Conservation (phyloP, 2,888 invertebrate species). For the Linyphia triangularis region DNA sequence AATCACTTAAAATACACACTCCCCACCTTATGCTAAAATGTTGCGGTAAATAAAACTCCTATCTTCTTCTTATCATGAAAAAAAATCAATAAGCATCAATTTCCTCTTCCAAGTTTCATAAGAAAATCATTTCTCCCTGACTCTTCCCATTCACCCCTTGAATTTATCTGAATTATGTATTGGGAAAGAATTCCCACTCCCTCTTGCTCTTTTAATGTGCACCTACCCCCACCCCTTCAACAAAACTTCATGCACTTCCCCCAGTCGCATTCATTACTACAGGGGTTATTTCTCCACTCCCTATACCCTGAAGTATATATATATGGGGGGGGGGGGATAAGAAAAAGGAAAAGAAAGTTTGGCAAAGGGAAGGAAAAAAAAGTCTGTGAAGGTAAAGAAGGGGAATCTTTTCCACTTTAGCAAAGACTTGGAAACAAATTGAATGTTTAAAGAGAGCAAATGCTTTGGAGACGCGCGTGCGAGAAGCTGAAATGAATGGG, state of each 20-base stretch:
- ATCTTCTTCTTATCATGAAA: background rate
- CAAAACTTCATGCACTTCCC: slow-evolving; percentile 31
- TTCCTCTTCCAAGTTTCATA: background rate
- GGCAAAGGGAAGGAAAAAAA: background rate
- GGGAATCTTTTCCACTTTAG: background rate
- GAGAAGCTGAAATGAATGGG: slow-evolving; percentile 28
- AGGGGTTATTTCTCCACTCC: background rate
- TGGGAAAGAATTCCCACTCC: slow-evolving; percentile 16
- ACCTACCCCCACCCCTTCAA: background rate
- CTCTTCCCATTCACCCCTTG: slow-evolving; percentile 9
- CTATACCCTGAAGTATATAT: too few species aligned
- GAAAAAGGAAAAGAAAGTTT: background rate
- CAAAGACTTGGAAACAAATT: slow-evolving; percentile 30
- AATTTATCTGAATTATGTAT: slow-evolving; percentile 60
- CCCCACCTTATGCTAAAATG: background rate
- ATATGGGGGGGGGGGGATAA: too few species aligned
- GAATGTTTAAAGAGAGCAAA: slow-evolving; percentile 50
- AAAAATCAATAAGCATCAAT: slow-evolving; percentile 38
- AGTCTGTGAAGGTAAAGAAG: background rate
- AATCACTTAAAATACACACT: background rate
- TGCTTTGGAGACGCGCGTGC: background rate
- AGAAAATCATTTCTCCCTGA: slow-evolving; percentile 11
- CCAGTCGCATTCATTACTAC: slow-evolving; percentile 38
- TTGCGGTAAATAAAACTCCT: background rate
- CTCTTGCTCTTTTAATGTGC: slow-evolving; percentile 26